These are phyloP conservation scores for Parus major DNA, from an alignment of 2,113 vertebrate genomes.

Conservation along the genomic window DNA sequence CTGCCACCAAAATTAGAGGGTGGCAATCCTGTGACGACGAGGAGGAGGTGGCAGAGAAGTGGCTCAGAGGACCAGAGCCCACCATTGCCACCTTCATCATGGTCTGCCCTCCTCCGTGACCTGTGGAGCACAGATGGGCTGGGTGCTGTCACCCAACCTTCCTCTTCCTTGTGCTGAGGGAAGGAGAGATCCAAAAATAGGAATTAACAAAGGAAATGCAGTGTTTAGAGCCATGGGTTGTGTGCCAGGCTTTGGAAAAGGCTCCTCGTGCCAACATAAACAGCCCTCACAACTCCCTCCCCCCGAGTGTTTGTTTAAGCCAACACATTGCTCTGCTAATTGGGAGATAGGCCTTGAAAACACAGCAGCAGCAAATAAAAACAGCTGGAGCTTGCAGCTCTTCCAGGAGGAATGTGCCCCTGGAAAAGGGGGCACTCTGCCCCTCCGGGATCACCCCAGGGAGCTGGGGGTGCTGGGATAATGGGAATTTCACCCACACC, in stretches of 20 bases:
- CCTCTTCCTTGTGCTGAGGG: not conserved
- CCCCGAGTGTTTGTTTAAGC: conserved; percentile 76
- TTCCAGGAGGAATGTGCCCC: not conserved
- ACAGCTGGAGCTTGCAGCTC: conserved; percentile 54
- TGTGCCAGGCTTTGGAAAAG: conserved; percentile 40
- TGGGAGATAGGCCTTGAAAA: conserved; percentile 80
- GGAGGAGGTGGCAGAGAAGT: not conserved
- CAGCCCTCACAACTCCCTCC: conserved; percentile 5
- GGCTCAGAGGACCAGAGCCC: not conserved
- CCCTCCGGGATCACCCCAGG: fast-evolving
- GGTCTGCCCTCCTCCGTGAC: not conserved
- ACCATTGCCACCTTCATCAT: fast-evolving
- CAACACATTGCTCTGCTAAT: conserved; percentile 81
- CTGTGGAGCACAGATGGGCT: fast-evolving
- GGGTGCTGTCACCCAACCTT: not conserved
- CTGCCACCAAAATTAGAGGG: not conserved
- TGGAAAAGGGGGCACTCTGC: not conserved
- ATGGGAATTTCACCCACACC: no score
- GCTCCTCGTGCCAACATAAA: conserved; percentile 63
- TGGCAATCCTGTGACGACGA: not conserved
- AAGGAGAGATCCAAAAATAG: conserved; percentile 33
- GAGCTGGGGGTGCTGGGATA: not conserved
- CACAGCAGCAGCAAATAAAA: conserved; percentile 67
- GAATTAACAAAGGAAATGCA: not conserved
- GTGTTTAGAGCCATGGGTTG: conserved; percentile 4